Conservation (phyloP, 2,888 invertebrate genomes). For the Cremastinae sp. region DNA sequence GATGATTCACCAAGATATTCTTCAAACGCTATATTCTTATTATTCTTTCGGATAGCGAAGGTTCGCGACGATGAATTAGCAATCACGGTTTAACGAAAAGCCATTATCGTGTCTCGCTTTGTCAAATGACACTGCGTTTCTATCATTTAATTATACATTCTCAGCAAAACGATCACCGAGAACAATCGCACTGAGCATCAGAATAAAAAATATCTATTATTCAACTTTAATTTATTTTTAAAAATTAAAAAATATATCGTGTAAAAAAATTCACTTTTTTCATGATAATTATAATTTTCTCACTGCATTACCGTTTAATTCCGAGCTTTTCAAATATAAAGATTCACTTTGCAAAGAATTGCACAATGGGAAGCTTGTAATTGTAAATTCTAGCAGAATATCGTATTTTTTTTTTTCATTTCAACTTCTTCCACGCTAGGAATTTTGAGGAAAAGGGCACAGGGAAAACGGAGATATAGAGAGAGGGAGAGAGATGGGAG, state of each 20-base stretch:
- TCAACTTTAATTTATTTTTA: too few relatives aligned
- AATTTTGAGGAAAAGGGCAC: constrained; percentile 6
- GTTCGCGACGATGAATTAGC: constrained; percentile 41
- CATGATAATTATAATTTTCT: too few relatives aligned
- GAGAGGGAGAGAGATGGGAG: constrained; percentile 4
- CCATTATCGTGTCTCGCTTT: constrained; percentile 35
- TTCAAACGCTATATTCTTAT: constrained; percentile 5
- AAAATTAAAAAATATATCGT: too few relatives aligned
- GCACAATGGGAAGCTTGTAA: too few relatives aligned
- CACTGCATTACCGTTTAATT: neutral
- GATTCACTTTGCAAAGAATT: too few relatives aligned
- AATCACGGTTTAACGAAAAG: constrained; percentile 42
- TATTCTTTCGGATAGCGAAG: neutral
- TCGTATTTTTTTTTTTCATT: constrained; percentile 18
- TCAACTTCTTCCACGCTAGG: constrained; percentile 18
- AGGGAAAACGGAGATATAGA: neutral
- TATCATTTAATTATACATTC: constrained; percentile 12
- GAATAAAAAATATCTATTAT: neutral
- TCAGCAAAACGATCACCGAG: too few relatives aligned
- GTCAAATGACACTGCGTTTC: constrained; percentile 29
- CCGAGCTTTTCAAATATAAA: neutral
- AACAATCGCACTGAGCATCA: constrained; percentile 10
- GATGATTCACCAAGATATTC: constrained; percentile 14
- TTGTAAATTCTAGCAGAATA: neutral
- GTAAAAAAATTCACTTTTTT: too few relatives aligned